phyloP scores from a whole-genome alignment of 2,888 invertebrate species.

The Therioaphis trifolii region DNA sequence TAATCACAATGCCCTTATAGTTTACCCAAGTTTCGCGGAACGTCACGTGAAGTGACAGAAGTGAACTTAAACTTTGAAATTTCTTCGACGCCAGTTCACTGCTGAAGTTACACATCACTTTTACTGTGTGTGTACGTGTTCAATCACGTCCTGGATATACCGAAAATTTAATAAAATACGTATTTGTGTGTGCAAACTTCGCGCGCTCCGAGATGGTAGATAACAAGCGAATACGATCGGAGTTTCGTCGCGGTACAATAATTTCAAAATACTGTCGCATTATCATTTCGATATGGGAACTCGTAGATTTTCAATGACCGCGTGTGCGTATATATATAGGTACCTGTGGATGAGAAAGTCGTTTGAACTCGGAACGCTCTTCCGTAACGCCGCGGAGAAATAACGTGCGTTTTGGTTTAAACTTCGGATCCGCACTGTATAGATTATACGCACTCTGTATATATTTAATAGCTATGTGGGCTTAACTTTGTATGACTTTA shows the following conservation, averaged over 20 bases:
- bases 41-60: conserved; percentile 39
- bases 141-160: conserved; percentile 9
- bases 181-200: background rate
- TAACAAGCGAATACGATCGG: background rate
- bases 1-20: conserved; percentile 44
- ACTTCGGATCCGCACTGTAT: no score
- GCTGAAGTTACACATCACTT: conserved; percentile 8
- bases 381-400: no score
- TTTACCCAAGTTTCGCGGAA: conserved; percentile 29
- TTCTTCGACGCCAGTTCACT: conserved; percentile 32
- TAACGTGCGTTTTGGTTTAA: no score
- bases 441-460: no score
- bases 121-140: background rate
- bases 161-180: background rate
- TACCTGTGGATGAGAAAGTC: no score
- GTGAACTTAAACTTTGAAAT: conserved; percentile 50
- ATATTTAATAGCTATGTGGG: no score
- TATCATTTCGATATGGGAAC: no score
- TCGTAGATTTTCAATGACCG: no score
- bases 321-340: no score
- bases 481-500: no score
- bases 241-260: background rate
- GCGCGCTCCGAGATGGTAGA: background rate
- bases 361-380: no score
- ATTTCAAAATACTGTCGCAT: no score